Conservation (phyloP, 2,113 vertebrate species). For the Boulengerochromis microlepis region DNA sequence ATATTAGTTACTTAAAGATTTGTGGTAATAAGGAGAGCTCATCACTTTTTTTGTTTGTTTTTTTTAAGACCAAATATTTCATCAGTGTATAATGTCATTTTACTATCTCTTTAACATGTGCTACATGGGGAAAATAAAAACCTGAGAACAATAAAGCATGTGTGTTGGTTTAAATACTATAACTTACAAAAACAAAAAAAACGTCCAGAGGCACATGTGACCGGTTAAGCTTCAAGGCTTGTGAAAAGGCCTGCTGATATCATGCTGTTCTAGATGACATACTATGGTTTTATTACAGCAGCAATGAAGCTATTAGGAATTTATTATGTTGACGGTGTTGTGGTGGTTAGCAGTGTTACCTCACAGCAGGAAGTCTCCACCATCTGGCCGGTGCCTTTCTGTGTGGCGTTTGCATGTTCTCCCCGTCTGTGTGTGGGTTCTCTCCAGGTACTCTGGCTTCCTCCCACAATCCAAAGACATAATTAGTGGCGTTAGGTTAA, state of each 20-base stretch:
- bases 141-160: neutral
- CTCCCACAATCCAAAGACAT: neutral
- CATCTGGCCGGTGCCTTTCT: neutral
- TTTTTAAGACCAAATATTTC: constrained; percentile 22
- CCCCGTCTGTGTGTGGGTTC: neutral
- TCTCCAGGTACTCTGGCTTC: neutral
- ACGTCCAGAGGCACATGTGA: neutral
- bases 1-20: neutral
- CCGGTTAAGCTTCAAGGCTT: neutral
- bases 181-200: neutral
- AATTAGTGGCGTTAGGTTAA: neutral
- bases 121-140: constrained; percentile 29
- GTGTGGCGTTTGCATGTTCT: neutral
- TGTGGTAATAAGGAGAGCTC: neutral
- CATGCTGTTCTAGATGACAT: neutral
- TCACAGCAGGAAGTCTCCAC: neutral
- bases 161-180: neutral
- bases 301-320: neutral
- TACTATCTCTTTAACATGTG: neutral
- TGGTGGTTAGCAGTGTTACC: neutral
- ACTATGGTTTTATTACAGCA: neutral
- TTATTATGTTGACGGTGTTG: neutral
- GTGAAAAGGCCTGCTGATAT: neutral
- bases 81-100: neutral
- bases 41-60: neutral